These are phyloP conservation scores for Ailuropoda melanoleuca DNA, from an alignment of 2,113 vertebrate species.

Conservation along the genomic window DNA sequence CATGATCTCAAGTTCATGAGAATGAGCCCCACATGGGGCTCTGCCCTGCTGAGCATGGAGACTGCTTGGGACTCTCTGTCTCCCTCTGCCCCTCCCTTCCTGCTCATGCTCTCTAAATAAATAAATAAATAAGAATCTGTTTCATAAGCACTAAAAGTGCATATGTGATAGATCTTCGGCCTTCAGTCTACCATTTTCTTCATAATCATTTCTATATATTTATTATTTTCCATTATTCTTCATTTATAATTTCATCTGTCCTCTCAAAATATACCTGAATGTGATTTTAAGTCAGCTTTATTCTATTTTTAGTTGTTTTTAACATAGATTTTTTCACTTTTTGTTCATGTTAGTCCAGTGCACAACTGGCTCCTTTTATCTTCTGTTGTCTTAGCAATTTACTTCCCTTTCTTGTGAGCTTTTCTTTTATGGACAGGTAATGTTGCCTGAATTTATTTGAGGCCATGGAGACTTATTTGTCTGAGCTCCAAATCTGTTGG, in stretches of 20 bases:
- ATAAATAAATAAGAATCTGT: neutral
- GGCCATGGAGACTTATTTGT: neutral
- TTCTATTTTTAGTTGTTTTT: neutral
- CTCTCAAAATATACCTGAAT: neutral
- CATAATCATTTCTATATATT: neutral
- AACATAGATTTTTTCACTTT: neutral
- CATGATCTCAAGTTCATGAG: neutral
- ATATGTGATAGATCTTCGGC: neutral
- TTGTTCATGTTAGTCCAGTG: neutral
- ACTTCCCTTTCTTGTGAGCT: neutral
- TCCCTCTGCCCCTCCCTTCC: neutral
- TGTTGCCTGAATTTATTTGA: neutral
- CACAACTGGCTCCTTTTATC: neutral
- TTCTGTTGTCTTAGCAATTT: neutral
- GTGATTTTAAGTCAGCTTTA: slow-evolving; percentile 18
- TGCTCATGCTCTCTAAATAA: neutral
- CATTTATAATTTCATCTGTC: neutral
- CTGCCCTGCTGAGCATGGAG: neutral
- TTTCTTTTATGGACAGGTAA: neutral
- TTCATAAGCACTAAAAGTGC: neutral
- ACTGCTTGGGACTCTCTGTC: neutral
- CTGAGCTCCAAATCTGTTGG: neutral
- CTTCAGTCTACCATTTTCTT: neutral
- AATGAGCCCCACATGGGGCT: neutral
- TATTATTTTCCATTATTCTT: neutral